phyloP scores from a whole-genome alignment of 2,888 invertebrate species.

The Nipponacmea schrenckii region DNA sequence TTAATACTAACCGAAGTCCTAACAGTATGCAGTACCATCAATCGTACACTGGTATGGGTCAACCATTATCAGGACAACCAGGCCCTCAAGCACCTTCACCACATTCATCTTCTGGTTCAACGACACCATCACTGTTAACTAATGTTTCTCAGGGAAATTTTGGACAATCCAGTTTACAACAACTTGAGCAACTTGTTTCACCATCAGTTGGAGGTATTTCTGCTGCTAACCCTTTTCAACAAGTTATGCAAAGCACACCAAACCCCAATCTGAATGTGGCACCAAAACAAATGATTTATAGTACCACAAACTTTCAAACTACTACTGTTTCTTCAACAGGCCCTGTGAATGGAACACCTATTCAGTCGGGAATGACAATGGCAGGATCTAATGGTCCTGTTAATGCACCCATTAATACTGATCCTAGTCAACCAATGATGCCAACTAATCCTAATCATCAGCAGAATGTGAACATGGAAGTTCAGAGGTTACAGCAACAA shows the following conservation, averaged over 20 bases:
- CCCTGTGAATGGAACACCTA: slow-evolving; percentile 14
- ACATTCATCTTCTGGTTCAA: slow-evolving; percentile 38
- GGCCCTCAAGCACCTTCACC: slow-evolving; percentile 52
- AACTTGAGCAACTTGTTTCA: slow-evolving; percentile 48
- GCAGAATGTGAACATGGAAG: slow-evolving; percentile 45
- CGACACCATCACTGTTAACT: slow-evolving; percentile 31
- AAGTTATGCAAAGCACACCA: slow-evolving; percentile 32
- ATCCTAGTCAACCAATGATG: slow-evolving; percentile 24
- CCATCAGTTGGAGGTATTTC: slow-evolving; percentile 23
- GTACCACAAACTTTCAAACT: slow-evolving; percentile 35
- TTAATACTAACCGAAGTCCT: slow-evolving; percentile 46
- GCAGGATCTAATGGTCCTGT: slow-evolving; percentile 31
- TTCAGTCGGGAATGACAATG: slow-evolving; percentile 20
- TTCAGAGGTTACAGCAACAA: slow-evolving; percentile 58
- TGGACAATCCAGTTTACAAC: slow-evolving; percentile 42
- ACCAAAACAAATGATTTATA: slow-evolving; percentile 26
- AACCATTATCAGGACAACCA: slow-evolving; percentile 42
- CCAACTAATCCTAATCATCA: slow-evolving; percentile 17
- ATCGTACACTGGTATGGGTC: slow-evolving; percentile 32
- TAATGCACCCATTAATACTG: slow-evolving; percentile 43
- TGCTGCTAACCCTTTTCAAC: slow-evolving; percentile 36
- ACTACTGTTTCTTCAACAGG: slow-evolving; percentile 35
- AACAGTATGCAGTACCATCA: slow-evolving; percentile 27
- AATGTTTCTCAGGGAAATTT: slow-evolving; percentile 47
- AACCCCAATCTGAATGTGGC: slow-evolving; percentile 11